Evolutionary conservation across 2,113 vertebrate genomes (phyloP).

Genomic region (Pseudopipra pipra): DNA sequence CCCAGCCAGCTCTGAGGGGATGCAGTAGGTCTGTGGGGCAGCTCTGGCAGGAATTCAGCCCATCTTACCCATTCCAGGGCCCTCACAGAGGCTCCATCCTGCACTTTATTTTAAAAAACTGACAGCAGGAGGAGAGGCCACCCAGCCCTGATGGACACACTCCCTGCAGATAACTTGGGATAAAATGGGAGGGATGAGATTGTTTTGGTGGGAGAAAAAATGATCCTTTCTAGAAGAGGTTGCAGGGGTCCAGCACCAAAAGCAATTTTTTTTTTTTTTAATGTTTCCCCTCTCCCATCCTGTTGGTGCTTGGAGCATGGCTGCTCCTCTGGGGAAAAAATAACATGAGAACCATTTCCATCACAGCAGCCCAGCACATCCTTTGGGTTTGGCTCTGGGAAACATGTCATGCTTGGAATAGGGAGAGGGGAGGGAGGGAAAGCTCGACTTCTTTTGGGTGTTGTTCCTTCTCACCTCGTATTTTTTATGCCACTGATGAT

Average conservation of each 20-base stretch:
- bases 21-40: not conserved
- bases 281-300: not conserved
- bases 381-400: not conserved
- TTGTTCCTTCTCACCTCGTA: not conserved
- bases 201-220: not conserved
- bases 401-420: not conserved
- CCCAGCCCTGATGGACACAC: not conserved
- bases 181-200: not conserved
- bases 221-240: not conserved
- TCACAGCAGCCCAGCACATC: not conserved
- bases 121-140: not conserved
- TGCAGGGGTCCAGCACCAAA: not conserved
- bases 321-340: not conserved
- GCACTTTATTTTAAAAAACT: not conserved
- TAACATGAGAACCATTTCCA: not conserved
- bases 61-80: not conserved
- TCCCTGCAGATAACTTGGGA: too few species aligned
- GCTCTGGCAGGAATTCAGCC: not conserved
- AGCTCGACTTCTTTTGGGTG: not conserved
- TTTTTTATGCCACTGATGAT: not conserved
- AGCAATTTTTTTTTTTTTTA: not conserved
- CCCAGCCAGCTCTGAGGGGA: not conserved
- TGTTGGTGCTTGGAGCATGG: fast-evolving
- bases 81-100: not conserved
- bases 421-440: not conserved